Base-by-base conservation (phyloP, 2,888 invertebrate genomes). In the Dexiosoma caninum region DNA sequence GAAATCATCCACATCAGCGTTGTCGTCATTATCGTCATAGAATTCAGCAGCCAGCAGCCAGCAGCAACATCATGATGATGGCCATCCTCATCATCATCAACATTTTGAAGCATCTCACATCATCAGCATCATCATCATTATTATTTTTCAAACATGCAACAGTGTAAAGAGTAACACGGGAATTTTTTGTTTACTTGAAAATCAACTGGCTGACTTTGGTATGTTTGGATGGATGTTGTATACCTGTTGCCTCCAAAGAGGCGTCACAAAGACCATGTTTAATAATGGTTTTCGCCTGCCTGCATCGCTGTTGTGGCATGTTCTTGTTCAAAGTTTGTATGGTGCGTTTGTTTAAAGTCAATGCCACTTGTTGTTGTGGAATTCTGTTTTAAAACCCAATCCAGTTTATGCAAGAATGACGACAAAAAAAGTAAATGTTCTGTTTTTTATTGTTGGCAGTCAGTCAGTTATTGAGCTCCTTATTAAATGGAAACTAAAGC, bases 361-460 rank as follows among this genome's bases (percentile, higher is more conserved):
- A 83, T 83, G 83, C 83, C 83, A 83, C 83, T 81, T 83, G 82
- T 81, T 83, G 67, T 82, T 78, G 59, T 77, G 78, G 75, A 77
- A 78, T 78, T 70, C 69, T 66, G 37, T 64, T 59, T 16, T 19
- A 35, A 42, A 60, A 57, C 55, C 14, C 79, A 76, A 82, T 72
- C 82, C 82, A 82, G 82, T 82, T 82, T 79, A 77, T 51, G 37
- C 37, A 51, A 27, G 35, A 35, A 44, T 7, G 30, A n/a, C 27
- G 46, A n/a, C 4, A 59, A 59, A 77, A 40, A 27, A 44, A 32
- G 2, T 59, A n/a, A 32, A n/a, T 71, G 30, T 62, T 66, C 32
- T 53, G 8, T 27, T 19, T 72, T 72, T 72, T 72, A 75, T 59
- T 67, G 40, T 35, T 51, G 49, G 21, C 35, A 62, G 62, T 35